Percentiles rank a stretch among this genome's conserved stretches.
These are phyloP conservation scores for Rafetus swinhoei DNA, from an alignment of 2,113 vertebrate species.

Conservation along the genomic window DNA sequence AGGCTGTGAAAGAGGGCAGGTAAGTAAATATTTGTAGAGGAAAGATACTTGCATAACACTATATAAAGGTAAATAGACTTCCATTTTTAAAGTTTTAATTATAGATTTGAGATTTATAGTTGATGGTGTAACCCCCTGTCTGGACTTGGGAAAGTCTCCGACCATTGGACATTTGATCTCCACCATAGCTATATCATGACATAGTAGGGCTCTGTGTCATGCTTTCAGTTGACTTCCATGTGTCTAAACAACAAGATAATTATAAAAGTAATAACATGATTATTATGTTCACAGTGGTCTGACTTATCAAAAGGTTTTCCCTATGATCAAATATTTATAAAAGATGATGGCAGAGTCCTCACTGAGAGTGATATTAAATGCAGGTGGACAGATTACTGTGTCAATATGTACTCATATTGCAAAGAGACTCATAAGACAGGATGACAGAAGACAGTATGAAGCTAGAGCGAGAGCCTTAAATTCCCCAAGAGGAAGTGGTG, in stretches of 20 bases:
- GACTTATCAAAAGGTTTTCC: background rate
- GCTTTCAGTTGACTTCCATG: background rate
- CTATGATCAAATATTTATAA: background rate
- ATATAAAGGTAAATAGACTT: background rate
- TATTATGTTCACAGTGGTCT: background rate
- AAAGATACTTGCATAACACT: background rate
- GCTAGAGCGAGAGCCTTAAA: background rate
- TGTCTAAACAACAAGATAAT: background rate
- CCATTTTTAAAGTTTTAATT: background rate
- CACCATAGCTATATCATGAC: background rate
- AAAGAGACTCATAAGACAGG: background rate
- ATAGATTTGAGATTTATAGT: background rate
- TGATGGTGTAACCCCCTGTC: background rate
- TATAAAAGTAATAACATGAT: background rate
- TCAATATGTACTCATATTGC: background rate
- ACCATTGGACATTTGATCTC: background rate
- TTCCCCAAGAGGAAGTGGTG: background rate
- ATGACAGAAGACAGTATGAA: background rate
- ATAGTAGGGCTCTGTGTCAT: background rate
- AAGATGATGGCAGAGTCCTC: background rate
- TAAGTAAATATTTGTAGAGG: background rate
- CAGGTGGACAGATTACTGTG: background rate
- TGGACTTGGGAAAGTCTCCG: background rate
- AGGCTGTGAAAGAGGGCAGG: background rate
- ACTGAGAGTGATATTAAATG: background rate